phyloP scores from a whole-genome alignment of 1,140 invertebrate species.

The Apis laboriosa region DNA sequence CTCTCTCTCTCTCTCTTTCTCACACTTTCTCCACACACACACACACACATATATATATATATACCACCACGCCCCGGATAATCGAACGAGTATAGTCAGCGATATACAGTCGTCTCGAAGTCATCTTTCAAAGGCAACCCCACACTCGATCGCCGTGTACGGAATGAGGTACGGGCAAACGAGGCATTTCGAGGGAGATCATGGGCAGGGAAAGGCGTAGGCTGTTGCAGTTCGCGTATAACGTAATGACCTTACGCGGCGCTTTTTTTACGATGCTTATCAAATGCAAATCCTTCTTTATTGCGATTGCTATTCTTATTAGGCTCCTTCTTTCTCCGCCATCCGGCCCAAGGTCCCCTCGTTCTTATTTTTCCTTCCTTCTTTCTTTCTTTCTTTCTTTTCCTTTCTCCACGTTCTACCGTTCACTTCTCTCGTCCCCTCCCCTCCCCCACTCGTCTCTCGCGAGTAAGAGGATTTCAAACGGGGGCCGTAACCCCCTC shows the following conservation, averaged over 20 bases:
- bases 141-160: conserved; percentile 24
- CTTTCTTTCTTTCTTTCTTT: not conserved
- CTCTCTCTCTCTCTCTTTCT: not conserved
- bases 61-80: conserved; percentile 34
- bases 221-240: conserved; percentile 49
- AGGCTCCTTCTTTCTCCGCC: conserved; percentile 48
- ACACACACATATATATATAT: too few relatives aligned
- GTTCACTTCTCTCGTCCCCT: not conserved
- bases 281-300: conserved; percentile 80
- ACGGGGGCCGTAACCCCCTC: conserved; percentile 41
- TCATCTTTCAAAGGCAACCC: conserved; percentile 52
- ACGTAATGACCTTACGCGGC: conserved; percentile 72
- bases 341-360: conserved; percentile 18
- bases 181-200: conserved; percentile 44
- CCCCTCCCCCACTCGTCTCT: not conserved
- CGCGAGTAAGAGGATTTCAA: conserved; percentile 64
- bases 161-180: conserved; percentile 55
- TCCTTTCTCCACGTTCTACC: not conserved
- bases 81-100: conserved; percentile 54
- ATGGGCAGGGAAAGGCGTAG: conserved; percentile 41
- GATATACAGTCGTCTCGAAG: conserved; percentile 38
- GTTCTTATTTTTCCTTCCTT: not conserved
- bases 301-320: conserved; percentile 79
- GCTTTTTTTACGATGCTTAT: conserved; percentile 76
- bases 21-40: not conserved